phyloP scores from a whole-genome alignment of 2,113 vertebrate species.

The Solea solea region DNA sequence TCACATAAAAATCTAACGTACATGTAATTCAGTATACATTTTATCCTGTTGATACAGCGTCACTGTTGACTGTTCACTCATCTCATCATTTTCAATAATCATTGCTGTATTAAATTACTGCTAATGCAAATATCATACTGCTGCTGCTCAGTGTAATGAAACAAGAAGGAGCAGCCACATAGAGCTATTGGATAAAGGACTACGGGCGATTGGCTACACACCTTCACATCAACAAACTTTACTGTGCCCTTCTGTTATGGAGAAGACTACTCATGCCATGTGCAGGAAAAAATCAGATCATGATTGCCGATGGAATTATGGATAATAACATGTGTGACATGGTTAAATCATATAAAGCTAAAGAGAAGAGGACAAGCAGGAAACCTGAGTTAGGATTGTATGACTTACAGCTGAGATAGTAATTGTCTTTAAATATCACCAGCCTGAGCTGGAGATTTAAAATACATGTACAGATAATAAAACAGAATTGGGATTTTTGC shows the following conservation, averaged over 20 bases:
- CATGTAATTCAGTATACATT: not conserved
- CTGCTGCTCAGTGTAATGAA: not conserved
- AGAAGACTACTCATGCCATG: not conserved
- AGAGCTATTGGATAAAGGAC: not conserved
- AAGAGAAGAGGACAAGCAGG: not conserved
- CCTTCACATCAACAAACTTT: not conserved
- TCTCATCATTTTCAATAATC: not conserved
- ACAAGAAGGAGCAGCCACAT: not conserved
- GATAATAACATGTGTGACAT: not conserved
- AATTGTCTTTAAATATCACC: not conserved
- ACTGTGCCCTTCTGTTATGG: not conserved
- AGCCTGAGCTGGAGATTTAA: not conserved
- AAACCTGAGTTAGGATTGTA: not conserved
- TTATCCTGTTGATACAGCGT: not conserved
- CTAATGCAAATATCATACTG: constrained; percentile 1
- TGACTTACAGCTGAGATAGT: not conserved
- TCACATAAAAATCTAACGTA: not conserved
- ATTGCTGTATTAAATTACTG: not conserved
- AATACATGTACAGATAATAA: not conserved
- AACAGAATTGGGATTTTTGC: not conserved
- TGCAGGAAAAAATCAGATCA: not conserved
- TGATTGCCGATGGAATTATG: not conserved
- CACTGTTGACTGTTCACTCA: not conserved
- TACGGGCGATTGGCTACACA: not conserved
- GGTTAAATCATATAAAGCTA: not conserved